These are phyloP conservation scores for Chionomys nivalis DNA, from an alignment of 2,113 vertebrate species.

Conservation along the genomic window DNA sequence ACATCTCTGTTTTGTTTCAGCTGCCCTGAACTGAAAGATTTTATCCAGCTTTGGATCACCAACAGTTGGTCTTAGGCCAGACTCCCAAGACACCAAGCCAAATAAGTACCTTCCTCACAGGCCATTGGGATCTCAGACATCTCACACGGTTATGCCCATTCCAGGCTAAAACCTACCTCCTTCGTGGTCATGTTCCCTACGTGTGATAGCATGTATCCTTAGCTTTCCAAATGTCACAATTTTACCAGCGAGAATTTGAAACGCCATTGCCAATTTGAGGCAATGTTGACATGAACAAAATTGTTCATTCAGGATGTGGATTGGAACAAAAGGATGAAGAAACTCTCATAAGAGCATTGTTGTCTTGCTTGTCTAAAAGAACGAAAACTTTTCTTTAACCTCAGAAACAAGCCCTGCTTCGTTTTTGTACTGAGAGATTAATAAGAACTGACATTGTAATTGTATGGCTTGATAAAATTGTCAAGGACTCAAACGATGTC, in stretches of 20 bases:
- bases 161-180: neutral
- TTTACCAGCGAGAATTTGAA: neutral
- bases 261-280: neutral
- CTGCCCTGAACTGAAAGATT: neutral
- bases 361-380: slow-evolving; percentile 36
- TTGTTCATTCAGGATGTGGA: neutral
- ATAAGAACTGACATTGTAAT: slow-evolving; percentile 56
- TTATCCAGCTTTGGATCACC: slow-evolving; percentile 27
- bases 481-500: slow-evolving; percentile 30
- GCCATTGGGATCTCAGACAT: neutral
- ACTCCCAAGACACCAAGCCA: neutral
- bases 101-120: neutral
- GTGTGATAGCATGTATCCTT: neutral
- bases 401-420: slow-evolving; percentile 15
- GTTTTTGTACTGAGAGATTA: slow-evolving; percentile 40
- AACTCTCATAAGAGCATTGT: neutral
- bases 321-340: slow-evolving; percentile 31
- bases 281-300: slow-evolving; percentile 31
- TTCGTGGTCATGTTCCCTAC: neutral
- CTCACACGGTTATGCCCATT: neutral
- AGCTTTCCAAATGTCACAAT: neutral
- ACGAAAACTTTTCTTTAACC: slow-evolving; percentile 22
- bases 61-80: slow-evolving; percentile 23
- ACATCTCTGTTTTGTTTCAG: slow-evolving; percentile 27
- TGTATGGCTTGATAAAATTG: slow-evolving; percentile 40